These are phyloP conservation scores for Probaryconus sp. DNA, from an alignment of 1,140 invertebrate genomes.

Conservation along the genomic window DNA sequence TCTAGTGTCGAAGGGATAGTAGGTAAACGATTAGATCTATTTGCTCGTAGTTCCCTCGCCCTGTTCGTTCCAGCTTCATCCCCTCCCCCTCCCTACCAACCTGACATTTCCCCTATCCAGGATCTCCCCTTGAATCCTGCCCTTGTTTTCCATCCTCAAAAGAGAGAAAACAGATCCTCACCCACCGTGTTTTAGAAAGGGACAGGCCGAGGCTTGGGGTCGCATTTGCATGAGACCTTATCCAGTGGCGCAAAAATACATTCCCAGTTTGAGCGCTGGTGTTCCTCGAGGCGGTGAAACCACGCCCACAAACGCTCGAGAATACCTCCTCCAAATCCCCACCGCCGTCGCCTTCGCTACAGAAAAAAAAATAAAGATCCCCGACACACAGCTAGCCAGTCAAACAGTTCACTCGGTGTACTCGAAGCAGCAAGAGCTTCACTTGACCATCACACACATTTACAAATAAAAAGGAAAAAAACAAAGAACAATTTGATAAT, in stretches of 20 bases:
- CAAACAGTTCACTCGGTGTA: slow-evolving; percentile 74
- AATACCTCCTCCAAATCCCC: slow-evolving; percentile 46
- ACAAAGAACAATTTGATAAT: too few species aligned
- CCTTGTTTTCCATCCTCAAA: slow-evolving; percentile 10
- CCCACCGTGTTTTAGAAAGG: neutral
- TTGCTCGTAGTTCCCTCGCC: slow-evolving; percentile 29
- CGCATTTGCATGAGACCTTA: slow-evolving; percentile 64
- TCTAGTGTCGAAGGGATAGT: slow-evolving; percentile 72
- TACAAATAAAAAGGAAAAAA: too few species aligned
- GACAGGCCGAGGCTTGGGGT: slow-evolving; percentile 23
- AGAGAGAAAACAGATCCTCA: neutral
- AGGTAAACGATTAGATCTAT: slow-evolving; percentile 74
- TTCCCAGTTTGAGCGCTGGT: slow-evolving; percentile 9
- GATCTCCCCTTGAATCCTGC: too few species aligned
- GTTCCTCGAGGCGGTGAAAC: slow-evolving; percentile 14
- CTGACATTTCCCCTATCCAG: slow-evolving; percentile 7
- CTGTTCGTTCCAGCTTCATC: neutral
- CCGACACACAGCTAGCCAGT: slow-evolving; percentile 54
- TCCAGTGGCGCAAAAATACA: slow-evolving; percentile 61
- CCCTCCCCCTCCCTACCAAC: neutral
- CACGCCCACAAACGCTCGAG: slow-evolving; percentile 47
- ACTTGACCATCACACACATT: slow-evolving; percentile 26
- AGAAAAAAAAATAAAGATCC: slow-evolving; percentile 68
- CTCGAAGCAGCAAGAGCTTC: slow-evolving; percentile 67
- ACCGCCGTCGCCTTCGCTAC: slow-evolving; percentile 15